Evolutionary conservation across 2,113 vertebrate genomes (phyloP).

Genomic region (Clarias macrocephalus): DNA sequence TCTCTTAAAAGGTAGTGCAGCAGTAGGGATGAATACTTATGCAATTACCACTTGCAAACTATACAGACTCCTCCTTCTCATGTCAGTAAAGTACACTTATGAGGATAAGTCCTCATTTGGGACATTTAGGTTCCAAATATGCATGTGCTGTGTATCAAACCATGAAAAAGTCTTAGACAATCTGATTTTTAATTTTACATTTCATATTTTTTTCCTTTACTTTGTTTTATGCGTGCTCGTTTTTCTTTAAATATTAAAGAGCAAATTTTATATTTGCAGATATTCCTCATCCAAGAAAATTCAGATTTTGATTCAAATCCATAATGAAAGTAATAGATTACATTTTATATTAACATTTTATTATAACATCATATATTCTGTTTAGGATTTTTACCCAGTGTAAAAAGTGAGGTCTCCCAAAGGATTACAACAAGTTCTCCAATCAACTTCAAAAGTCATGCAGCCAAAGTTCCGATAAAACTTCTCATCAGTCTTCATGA

Average conservation of each 20-base stretch:
- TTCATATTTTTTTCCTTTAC: not conserved
- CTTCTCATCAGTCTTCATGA: not conserved
- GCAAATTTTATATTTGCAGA: not conserved
- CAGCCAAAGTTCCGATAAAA: not conserved
- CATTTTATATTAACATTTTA: not conserved
- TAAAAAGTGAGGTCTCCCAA: not conserved
- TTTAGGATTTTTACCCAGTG: not conserved
- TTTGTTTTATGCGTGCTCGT: not conserved
- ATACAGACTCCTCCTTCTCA: not conserved
- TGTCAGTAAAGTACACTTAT: not conserved
- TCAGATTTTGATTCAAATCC: not conserved
- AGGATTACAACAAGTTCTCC: not conserved
- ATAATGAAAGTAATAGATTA: not conserved
- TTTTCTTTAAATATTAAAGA: not conserved
- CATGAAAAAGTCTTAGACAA: not conserved
- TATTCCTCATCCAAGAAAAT: too few species aligned
- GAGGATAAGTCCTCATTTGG: not conserved
- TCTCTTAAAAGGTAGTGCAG: not conserved
- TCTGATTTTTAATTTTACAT: not conserved
- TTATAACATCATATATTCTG: not conserved
- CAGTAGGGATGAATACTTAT: not conserved
- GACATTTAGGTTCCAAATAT: conserved; percentile 7
- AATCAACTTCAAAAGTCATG: too few species aligned
- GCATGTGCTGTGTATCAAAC: not conserved
- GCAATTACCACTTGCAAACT: not conserved